Evolutionary conservation across 2,888 invertebrate species (phyloP).

Genomic region (Beris chalybata): DNA sequence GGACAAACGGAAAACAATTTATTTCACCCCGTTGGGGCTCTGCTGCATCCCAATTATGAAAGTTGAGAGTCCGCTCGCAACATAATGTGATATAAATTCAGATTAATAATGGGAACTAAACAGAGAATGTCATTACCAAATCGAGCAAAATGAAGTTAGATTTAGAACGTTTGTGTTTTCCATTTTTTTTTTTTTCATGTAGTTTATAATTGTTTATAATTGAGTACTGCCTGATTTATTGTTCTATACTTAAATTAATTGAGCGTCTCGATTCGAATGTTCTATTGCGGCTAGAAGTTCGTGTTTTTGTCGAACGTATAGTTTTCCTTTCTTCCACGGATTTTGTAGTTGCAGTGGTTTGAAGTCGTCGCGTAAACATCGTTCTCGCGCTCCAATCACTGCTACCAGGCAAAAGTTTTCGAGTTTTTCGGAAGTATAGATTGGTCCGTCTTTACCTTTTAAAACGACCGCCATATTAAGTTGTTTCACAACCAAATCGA

Average conservation of each 20-base stretch:
- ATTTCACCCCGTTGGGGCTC: no score
- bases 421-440: constrained; percentile 80
- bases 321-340: constrained; percentile 92
- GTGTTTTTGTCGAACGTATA: constrained; percentile 90
- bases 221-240: not conserved
- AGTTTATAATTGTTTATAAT: not conserved
- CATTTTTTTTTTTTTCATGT: not conserved
- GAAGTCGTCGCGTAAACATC: constrained; percentile 92
- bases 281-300: constrained; percentile 86
- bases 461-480: constrained; percentile 89
- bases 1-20: no score
- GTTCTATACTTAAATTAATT: constrained; percentile 49
- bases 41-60: no score
- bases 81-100: no score
- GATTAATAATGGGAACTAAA: no score
- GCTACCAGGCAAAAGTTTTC: constrained; percentile 92
- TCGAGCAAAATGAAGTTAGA: not conserved
- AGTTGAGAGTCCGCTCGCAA: no score
- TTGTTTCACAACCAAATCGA: constrained; percentile 93
- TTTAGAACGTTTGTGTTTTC: not conserved
- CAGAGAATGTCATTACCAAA: no score
- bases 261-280: constrained; percentile 80
- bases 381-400: constrained; percentile 91
- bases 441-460: constrained; percentile 83
- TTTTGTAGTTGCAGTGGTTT: constrained; percentile 90